A percentile compares a stretch with the other conserved stretches of the same genome.
Conservation (phyloP, 2,888 invertebrate species). For the Andrena haemorrhoa region DNA sequence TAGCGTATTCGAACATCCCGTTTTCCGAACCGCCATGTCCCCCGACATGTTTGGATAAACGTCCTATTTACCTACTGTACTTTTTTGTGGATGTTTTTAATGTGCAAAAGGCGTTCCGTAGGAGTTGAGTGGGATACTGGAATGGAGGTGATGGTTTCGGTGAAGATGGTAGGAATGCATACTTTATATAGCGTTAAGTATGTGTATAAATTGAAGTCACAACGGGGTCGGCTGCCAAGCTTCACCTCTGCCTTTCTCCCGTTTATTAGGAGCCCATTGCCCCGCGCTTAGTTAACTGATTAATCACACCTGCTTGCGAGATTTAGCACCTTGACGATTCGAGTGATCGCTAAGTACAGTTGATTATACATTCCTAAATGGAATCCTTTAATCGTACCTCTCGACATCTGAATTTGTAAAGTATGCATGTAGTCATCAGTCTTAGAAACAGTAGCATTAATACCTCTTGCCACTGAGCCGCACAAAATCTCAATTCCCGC, state of each 20-base stretch:
- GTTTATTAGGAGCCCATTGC: conserved; percentile 14
- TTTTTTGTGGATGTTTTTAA: too few species aligned
- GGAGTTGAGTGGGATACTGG: too few species aligned
- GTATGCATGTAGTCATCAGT: neutral
- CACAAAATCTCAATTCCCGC: too few species aligned
- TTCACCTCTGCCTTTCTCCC: conserved; percentile 9
- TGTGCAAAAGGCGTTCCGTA: too few species aligned
- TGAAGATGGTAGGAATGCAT: too few species aligned
- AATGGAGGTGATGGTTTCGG: too few species aligned
- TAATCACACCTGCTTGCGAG: conserved; percentile 14
- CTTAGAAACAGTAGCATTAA: neutral
- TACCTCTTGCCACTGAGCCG: too few species aligned
- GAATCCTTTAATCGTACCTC: neutral
- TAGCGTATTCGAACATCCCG: too few species aligned
- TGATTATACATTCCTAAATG: neutral
- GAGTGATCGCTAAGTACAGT: conserved; percentile 7
- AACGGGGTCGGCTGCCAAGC: conserved; percentile 6
- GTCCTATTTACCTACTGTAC: too few species aligned
- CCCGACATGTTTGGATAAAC: too few species aligned
- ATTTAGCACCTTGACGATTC: conserved; percentile 16
- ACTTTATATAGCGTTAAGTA: neutral
- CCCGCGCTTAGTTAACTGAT: conserved; percentile 13
- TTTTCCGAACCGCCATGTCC: too few species aligned
- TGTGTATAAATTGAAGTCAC: neutral
- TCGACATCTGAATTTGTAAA: neutral